Percentiles rank a stretch among this genome's conserved stretches.
phyloP scores from a whole-genome alignment of 2,797 vertebrate genomes.

The Sciurus vulgaris region DNA sequence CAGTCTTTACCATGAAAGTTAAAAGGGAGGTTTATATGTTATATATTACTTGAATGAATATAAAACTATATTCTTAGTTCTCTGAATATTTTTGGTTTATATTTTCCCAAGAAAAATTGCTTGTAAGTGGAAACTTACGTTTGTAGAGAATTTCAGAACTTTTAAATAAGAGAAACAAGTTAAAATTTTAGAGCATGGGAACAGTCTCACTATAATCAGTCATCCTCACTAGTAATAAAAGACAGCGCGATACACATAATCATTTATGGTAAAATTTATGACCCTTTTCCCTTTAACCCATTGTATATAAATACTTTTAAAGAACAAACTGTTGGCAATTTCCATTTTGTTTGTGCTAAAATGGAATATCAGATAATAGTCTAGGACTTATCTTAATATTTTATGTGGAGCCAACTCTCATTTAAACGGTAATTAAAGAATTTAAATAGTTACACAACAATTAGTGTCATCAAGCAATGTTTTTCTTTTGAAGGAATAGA shows the following conservation, averaged over 20 bases:
- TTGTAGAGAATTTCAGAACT: conserved; percentile 22
- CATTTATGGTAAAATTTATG: conserved; percentile 25
- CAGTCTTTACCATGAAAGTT: conserved; percentile 18
- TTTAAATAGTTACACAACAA: background rate
- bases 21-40: background rate
- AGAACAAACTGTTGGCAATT: conserved; percentile 18
- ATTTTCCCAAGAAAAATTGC: conserved; percentile 53
- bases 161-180: conserved; percentile 13
- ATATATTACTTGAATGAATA: background rate
- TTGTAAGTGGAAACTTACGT: conserved; percentile 18
- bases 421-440: conserved; percentile 46
- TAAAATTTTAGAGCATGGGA: conserved; percentile 12
- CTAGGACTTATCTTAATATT: background rate
- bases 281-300: background rate
- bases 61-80: conserved; percentile 7
- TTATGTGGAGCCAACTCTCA: background rate
- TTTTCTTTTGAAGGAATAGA: conserved; percentile 46
- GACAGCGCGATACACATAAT: background rate
- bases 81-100: background rate
- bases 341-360: conserved; percentile 36
- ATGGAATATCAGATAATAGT: conserved; percentile 29
- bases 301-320: background rate
- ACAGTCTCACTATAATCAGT: background rate
- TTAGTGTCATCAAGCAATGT: conserved; percentile 33
- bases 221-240: background rate